Base-by-base conservation (phyloP, 2,888 invertebrate species). In the Apodemia arnacis region DNA sequence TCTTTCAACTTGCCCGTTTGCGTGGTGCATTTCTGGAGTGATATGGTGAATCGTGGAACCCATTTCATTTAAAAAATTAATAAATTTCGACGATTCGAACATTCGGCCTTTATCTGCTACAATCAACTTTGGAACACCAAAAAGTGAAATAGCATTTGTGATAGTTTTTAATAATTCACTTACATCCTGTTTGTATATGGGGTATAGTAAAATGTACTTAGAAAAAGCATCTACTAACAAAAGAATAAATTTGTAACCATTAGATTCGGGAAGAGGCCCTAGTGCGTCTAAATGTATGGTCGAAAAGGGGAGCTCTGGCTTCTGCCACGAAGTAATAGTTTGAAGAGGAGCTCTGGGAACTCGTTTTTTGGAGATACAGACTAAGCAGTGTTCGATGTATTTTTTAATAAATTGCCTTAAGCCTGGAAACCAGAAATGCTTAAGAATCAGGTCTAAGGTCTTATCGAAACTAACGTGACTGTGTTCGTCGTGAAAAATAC, bases 401-500 rank as follows among this genome's bases (percentile, higher is more conserved):
- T 85, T 85, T 13, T 54, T 69, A 4, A 70, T 70, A 54, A 82
- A 79, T 13, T 69, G 74, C n/a, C 54, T 82, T 6, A 82, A 74
- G 11, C 82, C 78, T 3, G 79, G 82, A n/a, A 85, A 85, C 81
- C 77, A 78, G 18, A 84, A 81, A 73, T 84, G 78, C 44, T 73
- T 78, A 3, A 79, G 24, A 10, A 84, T 78, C 0, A 84, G 38
- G 13, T 70, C 80, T 24, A 69, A 49, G 7, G 82, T 78, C 27
- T 82, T 82, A 24, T 87, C 84, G 15, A 76, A 76, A 6, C 79
- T 31, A 21, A 73, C 82, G 44, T 87, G 87, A 44, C 69, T 54
- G 69, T 83, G 80, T 41, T 86, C 83, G 27, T 87, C 80, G 73
- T 94, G 93, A 74, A 94, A 95, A 2, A 92, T 72, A 7, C 93